Percentiles rank a stretch among this genome's conserved stretches.
These are phyloP conservation scores for Galeruca laticollis DNA, from an alignment of 2,888 invertebrate species.

Conservation along the genomic window DNA sequence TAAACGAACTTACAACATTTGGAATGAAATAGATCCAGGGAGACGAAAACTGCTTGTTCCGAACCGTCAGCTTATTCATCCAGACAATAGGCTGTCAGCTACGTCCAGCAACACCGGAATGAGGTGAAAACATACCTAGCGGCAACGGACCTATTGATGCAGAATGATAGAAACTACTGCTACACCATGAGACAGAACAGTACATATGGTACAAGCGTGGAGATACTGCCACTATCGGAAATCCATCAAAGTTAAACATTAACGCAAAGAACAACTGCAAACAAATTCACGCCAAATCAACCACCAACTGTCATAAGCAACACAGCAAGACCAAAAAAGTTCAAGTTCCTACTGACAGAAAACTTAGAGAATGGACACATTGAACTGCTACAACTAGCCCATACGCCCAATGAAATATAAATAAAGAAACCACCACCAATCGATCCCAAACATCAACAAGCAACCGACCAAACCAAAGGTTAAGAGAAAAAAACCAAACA, in stretches of 20 bases:
- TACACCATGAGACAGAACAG: conserved; percentile 8
- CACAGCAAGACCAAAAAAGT: neutral
- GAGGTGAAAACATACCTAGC: no score
- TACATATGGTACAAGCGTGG: conserved; percentile 11
- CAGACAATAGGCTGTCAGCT: neutral
- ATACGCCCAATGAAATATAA: neutral
- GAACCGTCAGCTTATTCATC: conserved; percentile 4
- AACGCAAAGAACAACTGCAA: neutral
- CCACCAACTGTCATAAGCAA: neutral
- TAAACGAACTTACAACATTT: conserved; percentile 13
- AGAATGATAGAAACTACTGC: neutral
- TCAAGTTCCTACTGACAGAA: conserved; percentile 11
- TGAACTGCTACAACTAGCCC: conserved; percentile 10
- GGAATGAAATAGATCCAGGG: neutral
- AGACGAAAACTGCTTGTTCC: conserved; percentile 20
- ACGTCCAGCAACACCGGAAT: neutral
- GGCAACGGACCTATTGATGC: neutral
- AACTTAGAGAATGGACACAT: neutral
- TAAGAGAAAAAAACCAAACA: no score
- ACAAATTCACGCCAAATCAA: neutral
- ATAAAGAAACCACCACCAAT: neutral
- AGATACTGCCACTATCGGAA: conserved; percentile 7
- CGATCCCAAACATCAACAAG: neutral
- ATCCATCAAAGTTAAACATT: neutral
- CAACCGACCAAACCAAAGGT: neutral